phyloP scores from a whole-genome alignment of 2,888 invertebrate species.

The Mycalesis mineus region DNA sequence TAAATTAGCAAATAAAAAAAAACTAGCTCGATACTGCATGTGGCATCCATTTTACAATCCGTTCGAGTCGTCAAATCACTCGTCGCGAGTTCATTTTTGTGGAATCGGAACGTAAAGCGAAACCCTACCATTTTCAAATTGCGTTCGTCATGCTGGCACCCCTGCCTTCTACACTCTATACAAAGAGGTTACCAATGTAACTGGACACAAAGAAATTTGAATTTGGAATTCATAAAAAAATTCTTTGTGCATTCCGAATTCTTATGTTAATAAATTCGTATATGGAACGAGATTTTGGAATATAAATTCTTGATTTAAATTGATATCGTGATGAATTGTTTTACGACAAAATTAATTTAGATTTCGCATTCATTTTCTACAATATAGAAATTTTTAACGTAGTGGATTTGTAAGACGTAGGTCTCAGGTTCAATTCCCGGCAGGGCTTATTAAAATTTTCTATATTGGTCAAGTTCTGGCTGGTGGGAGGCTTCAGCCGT shows the following conservation, averaged over 20 bases:
- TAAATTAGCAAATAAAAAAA: background rate
- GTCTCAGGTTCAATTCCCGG: no score
- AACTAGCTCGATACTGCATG: slow-evolving; percentile 41
- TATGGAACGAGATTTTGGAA: background rate
- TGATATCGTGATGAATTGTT: background rate
- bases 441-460: no score
- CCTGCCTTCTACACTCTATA: slow-evolving; percentile 55
- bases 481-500: no score
- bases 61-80: slow-evolving; percentile 72
- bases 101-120: slow-evolving; percentile 71
- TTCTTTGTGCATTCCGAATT: slow-evolving; percentile 8
- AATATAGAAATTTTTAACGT: no score
- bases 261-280: slow-evolving; percentile 2
- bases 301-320: background rate
- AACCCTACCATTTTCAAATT: slow-evolving; percentile 75
- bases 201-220: slow-evolving; percentile 34
- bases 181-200: slow-evolving; percentile 34
- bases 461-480: no score
- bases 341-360: background rate
- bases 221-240: slow-evolving; percentile 29
- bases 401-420: no score
- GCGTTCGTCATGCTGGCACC: slow-evolving; percentile 71
- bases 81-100: slow-evolving; percentile 69
- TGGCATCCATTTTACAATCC: slow-evolving; percentile 62
- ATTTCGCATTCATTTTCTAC: background rate